Percentiles rank a stretch among this genome's conserved stretches.
These are phyloP conservation scores for Irena cyanogastra DNA, from an alignment of 2,113 vertebrate genomes.

Conservation along the genomic window DNA sequence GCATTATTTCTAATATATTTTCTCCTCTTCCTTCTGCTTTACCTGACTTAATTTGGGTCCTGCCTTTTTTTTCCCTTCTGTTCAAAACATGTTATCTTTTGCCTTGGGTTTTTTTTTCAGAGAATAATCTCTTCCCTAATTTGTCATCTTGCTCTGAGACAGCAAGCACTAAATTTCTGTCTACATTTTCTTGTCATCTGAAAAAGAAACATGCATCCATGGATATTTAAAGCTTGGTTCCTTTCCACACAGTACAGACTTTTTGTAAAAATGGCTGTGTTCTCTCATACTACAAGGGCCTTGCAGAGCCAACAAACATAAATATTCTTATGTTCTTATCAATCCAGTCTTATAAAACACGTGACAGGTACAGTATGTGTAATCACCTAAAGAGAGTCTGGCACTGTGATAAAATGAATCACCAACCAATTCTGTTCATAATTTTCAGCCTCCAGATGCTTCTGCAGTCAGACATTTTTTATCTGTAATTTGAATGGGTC, in stretches of 20 bases:
- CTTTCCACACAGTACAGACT: neutral
- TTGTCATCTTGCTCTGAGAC: neutral
- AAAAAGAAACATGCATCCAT: neutral
- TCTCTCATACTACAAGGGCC: neutral
- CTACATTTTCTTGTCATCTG: neutral
- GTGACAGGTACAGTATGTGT: neutral
- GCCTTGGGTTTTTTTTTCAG: neutral
- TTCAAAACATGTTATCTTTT: neutral
- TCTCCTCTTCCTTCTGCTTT: neutral
- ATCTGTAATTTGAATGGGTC: neutral
- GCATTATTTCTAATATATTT: neutral
- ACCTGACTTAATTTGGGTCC: neutral
- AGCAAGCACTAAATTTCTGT: neutral
- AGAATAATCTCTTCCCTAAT: neutral
- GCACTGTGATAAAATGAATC: neutral
- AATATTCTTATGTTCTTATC: neutral
- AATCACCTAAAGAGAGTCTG: neutral
- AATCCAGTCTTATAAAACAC: neutral
- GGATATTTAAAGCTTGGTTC: neutral
- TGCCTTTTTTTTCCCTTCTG: neutral
- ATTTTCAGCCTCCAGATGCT: neutral
- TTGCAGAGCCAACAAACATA: neutral
- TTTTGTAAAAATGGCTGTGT: neutral
- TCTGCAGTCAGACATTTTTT: neutral
- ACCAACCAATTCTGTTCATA: neutral